A percentile compares a stretch with the other conserved stretches of the same genome.
phyloP scores from a whole-genome alignment of 2,113 vertebrate species.

The Alligator sinensis region DNA sequence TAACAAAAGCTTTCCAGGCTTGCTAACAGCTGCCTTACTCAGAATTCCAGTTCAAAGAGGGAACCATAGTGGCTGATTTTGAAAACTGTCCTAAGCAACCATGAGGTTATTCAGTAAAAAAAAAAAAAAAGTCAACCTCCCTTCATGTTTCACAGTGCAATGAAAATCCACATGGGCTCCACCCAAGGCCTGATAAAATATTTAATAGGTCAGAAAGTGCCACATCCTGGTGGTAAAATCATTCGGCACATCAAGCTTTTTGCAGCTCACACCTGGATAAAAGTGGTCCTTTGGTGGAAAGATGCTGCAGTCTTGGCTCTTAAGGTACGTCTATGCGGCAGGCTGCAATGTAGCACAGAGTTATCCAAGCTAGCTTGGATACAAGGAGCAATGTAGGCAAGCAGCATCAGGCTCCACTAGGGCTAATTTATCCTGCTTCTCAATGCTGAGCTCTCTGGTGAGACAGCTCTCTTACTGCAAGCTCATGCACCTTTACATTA shows the following conservation, averaged over 20 bases:
- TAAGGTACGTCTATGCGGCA: too few species aligned
- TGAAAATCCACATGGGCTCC: background rate
- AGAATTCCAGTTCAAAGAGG: background rate
- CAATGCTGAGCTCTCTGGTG: too few species aligned
- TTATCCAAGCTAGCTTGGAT: too few species aligned
- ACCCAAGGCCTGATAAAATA: accelerated
- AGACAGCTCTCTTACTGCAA: too few species aligned
- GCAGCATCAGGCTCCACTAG: too few species aligned
- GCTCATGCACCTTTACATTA: too few species aligned
- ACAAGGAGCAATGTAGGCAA: too few species aligned
- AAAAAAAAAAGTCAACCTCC: background rate
- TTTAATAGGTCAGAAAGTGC: background rate
- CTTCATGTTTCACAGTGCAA: accelerated
- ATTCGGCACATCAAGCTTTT: background rate
- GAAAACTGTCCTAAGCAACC: background rate
- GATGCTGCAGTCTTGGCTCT: background rate
- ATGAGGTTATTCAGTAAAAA: background rate
- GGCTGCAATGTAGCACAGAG: too few species aligned
- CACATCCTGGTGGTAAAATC: background rate
- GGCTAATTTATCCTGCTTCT: too few species aligned
- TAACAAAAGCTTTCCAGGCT: background rate
- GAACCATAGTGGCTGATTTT: background rate
- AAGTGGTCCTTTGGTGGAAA: background rate
- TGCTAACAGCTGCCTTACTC: accelerated
- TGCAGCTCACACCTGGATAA: background rate